phyloP scores from a whole-genome alignment of 2,113 vertebrate species.

The Glaucidium brasilianum region DNA sequence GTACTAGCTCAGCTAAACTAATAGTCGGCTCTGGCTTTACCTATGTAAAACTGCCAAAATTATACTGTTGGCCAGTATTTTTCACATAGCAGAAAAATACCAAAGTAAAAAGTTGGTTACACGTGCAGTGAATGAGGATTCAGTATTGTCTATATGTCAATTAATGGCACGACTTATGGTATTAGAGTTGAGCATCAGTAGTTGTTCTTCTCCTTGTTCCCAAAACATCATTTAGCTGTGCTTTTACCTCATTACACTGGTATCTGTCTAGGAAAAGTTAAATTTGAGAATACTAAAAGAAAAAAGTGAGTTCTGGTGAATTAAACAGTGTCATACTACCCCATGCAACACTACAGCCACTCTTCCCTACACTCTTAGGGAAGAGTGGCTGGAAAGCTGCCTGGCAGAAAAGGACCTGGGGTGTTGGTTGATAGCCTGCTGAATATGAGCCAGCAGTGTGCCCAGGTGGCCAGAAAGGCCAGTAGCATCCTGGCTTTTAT shows the following conservation, averaged over 20 bases:
- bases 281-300: not conserved
- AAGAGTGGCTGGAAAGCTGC: too few relatives aligned
- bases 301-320: not conserved
- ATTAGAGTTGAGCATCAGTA: not conserved
- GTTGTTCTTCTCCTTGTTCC: not conserved
- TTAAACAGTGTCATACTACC: not conserved
- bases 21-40: not conserved
- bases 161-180: not conserved
- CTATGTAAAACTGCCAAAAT: not conserved
- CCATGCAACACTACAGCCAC: too few relatives aligned
- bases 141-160: not conserved
- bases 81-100: not conserved
- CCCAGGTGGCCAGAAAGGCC: too few relatives aligned
- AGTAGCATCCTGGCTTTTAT: too few relatives aligned
- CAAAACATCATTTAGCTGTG: not conserved
- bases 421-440: too few relatives aligned
- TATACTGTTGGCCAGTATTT: not conserved
- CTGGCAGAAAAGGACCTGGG: too few relatives aligned
- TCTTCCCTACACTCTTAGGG: too few relatives aligned
- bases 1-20: not conserved
- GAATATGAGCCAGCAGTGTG: too few relatives aligned
- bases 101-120: not conserved
- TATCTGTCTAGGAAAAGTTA: not conserved
- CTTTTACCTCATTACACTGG: not conserved
- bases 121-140: not conserved